Evolutionary conservation across 2,888 invertebrate genomes (phyloP).

Genomic region (Portevinia maculata): DNA sequence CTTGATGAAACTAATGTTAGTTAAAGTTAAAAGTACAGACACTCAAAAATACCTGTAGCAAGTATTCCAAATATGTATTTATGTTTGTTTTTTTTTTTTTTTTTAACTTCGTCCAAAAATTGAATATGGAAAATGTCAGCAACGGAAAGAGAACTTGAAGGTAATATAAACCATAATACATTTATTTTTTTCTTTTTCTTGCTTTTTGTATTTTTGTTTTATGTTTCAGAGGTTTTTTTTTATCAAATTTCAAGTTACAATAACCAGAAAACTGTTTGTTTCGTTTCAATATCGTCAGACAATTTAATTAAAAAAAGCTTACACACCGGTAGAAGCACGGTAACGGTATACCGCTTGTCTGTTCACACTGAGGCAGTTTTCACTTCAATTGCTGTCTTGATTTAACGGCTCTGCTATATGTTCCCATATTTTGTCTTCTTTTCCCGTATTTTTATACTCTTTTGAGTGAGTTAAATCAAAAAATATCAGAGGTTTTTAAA

Average conservation of each 20-base stretch:
- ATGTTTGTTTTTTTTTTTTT: conserved; percentile 57
- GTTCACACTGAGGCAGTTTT: too few relatives aligned
- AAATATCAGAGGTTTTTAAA: too few relatives aligned
- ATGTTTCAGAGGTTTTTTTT: conserved; percentile 30
- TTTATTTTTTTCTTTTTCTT: conserved; percentile 61
- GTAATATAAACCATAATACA: conserved; percentile 79
- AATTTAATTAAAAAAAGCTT: conserved; percentile 1
- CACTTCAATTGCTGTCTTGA: too few relatives aligned
- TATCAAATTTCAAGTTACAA: conserved; percentile 18
- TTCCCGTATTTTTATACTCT: too few relatives aligned
- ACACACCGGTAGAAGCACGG: too few relatives aligned
- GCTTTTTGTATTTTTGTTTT: conserved; percentile 57
- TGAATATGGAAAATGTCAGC: conserved; percentile 83
- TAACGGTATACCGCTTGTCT: too few relatives aligned
- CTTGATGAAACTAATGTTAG: too few relatives aligned
- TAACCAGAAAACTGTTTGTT: conserved; percentile 18
- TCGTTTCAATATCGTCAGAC: conserved; percentile 19
- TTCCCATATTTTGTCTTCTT: too few relatives aligned
- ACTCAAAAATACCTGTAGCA: too few relatives aligned
- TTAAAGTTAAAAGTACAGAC: too few relatives aligned
- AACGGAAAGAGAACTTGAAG: conserved; percentile 86
- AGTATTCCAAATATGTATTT: conserved; percentile 31
- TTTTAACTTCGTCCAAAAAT: conserved; percentile 60
- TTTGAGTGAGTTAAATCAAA: too few relatives aligned
- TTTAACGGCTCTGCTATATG: too few relatives aligned